Evolutionary conservation across 2,888 invertebrate genomes (phyloP), one percentile per base, ranked within the genome.

Genomic region (Gerosis bhagava): DNA sequence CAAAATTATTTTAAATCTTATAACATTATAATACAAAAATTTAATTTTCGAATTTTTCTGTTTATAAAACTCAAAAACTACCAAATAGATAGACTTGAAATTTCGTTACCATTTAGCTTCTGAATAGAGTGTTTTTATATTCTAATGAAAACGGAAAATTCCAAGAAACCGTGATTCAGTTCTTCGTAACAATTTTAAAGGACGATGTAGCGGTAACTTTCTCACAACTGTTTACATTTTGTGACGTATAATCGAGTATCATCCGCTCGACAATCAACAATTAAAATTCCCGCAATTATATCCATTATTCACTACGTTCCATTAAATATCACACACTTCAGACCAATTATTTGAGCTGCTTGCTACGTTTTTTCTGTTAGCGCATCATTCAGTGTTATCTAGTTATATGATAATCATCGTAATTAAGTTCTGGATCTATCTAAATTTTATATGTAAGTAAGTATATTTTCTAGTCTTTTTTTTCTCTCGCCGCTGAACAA

Each of bases 241-340:
- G 39, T 13, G 11, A 22, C 34, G 32, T 43, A 17, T 25, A 16
- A 22, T 28, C 36, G 10, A 28, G 51, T 49, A 67, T 63, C 61
- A 64, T 65, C 63, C 59, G 58, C 65, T 62, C 58, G 51, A 57
- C 67, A 57, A 69, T 68, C 70, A 66, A 69, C 76, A 73, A 81
- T 81, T 83, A 78, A 79, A 70, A 80, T 80, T 74, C 73, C 64
- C 59, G 67, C 74, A 74, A 77, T 79, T 73, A 75, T 63, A 57
- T 47, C 69, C 62, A 71, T 75, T 72, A 73, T 63, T 64, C 63
- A 65, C 70, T 66, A 53, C 68, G 65, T 65, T 66, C 67, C 61
- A 70, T 67, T 70, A 69, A 64, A 70, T 65, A 54, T 53, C 45
- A 51, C 42, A 41, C 53, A 31, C 34, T 44, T 31, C 53, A 43